These are phyloP conservation scores for Cantharis rufa DNA, from an alignment of 2,888 invertebrate genomes.

Conservation along the genomic window DNA sequence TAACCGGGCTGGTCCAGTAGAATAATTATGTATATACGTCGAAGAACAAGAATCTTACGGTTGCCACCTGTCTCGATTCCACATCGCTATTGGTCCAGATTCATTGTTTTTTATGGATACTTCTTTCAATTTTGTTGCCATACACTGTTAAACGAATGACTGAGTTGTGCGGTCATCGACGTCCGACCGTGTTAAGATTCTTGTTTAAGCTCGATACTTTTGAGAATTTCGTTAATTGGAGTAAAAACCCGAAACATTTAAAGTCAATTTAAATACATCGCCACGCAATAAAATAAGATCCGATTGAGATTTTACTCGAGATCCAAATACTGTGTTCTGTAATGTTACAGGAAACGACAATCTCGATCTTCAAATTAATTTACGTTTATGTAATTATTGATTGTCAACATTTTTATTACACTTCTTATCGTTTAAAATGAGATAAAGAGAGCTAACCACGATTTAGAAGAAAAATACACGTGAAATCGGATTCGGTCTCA, in stretches of 20 bases:
- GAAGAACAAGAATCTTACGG: constrained; percentile 51
- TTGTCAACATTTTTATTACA: not conserved
- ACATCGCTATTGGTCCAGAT: constrained; percentile 53
- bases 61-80: constrained; percentile 54
- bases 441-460: not conserved
- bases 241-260: not conserved
- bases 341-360: not conserved
- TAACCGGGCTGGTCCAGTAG: constrained; percentile 40
- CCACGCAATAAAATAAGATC: not conserved
- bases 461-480: not conserved
- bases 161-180: constrained; percentile 24
- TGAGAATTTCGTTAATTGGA: constrained; percentile 11
- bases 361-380: not conserved
- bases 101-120: constrained; percentile 46
- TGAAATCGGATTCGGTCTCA: not conserved
- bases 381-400: not conserved
- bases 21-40: constrained; percentile 45
- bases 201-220: not conserved
- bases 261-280: not conserved
- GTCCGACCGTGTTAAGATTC: constrained; percentile 5
- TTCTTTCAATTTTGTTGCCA: constrained; percentile 36
- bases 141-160: constrained; percentile 35
- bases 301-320: not conserved
- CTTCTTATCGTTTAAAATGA: not conserved
- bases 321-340: not conserved